Conservation (phyloP, 1,140 invertebrate species). For the Choristoneura fumiferana region DNA sequence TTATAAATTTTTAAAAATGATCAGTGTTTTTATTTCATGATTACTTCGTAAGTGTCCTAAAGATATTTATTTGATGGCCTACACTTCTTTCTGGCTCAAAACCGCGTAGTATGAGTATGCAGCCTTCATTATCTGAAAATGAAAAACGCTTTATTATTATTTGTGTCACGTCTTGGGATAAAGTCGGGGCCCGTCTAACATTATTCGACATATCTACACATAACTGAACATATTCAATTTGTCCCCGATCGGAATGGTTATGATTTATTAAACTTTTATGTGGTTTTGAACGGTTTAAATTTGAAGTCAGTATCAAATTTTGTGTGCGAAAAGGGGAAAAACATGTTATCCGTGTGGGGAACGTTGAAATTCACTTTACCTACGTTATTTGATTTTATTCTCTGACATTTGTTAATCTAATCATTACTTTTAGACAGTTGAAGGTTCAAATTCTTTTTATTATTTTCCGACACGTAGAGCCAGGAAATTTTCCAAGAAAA, state of each 20-base stretch:
- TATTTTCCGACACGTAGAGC: no score
- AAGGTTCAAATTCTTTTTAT: no score
- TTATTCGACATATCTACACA: slow-evolving; percentile 5
- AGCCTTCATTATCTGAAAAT: slow-evolving; percentile 70
- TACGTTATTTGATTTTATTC: no score
- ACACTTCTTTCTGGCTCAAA: slow-evolving; percentile 54
- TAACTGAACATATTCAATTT: slow-evolving; percentile 18
- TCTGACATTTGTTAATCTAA: no score
- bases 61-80: slow-evolving; percentile 17
- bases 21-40: background rate
- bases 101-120: slow-evolving; percentile 71
- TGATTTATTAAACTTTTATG: background rate
- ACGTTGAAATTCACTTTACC: no score
- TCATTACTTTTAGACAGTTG: no score
- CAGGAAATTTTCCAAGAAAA: no score
- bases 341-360: no score
- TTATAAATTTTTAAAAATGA: slow-evolving; percentile 6
- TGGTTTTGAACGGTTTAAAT: no score
- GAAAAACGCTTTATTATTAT: slow-evolving; percentile 20
- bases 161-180: slow-evolving; percentile 4
- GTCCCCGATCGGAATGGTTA: background rate
- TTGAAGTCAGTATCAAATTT: no score
- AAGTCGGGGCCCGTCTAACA: background rate
- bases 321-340: no score
- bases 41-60: slow-evolving; percentile 22